phyloP scores from a whole-genome alignment of 2,113 vertebrate species.

The Podocnemis expansa region DNA sequence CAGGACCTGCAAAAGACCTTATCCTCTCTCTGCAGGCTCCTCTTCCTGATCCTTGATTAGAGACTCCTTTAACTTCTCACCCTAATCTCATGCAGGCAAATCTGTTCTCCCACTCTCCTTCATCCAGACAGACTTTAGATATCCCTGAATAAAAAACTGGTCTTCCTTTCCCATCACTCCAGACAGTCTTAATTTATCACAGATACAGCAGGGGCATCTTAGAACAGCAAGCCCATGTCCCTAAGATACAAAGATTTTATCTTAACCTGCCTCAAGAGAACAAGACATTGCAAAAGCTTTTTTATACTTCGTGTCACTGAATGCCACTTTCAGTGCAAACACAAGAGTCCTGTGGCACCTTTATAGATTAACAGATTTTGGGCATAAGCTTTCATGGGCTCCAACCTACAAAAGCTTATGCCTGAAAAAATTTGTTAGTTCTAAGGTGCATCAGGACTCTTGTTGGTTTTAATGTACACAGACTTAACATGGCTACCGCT shows the following conservation, averaged over 20 bases:
- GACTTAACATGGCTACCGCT: too few species aligned
- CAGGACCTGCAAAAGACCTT: not conserved
- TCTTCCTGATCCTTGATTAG: not conserved
- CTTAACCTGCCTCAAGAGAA: not conserved
- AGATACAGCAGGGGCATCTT: accelerated
- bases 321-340: not conserved
- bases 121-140: not conserved
- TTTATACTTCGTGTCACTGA: not conserved
- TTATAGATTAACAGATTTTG: too few species aligned
- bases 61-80: not conserved
- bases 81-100: not conserved
- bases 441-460: too few species aligned
- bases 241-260: not conserved
- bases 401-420: too few species aligned
- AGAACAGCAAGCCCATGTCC: not conserved
- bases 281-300: accelerated
- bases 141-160: not conserved
- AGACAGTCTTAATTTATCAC: not conserved
- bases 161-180: not conserved
- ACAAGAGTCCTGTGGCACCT: too few species aligned
- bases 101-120: not conserved
- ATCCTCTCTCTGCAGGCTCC: not conserved
- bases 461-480: too few species aligned
- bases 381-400: too few species aligned
- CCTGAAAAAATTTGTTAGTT: too few species aligned